A percentile compares a stretch with the other conserved stretches of the same genome.
Conservation (phyloP, 1,140 invertebrate species). For the Zophobas morio region DNA sequence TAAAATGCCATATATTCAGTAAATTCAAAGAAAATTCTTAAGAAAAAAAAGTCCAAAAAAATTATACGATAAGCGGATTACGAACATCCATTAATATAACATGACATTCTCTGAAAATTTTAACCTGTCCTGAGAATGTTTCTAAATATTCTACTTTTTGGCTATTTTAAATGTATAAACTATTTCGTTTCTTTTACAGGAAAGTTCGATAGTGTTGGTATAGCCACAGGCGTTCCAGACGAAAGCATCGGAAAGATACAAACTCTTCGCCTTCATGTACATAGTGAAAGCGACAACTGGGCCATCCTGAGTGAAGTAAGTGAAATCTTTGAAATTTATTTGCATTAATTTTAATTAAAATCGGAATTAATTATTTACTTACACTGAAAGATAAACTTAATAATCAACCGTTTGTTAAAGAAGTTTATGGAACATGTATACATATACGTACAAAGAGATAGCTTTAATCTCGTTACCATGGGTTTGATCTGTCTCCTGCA, state of each 20-base stretch:
- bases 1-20: no score
- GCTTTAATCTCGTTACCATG: conserved; percentile 7
- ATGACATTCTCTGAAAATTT: no score
- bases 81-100: no score
- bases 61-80: no score
- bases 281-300: conserved; percentile 90
- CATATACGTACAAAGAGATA: conserved; percentile 7
- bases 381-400: background rate
- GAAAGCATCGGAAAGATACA: conserved; percentile 78
- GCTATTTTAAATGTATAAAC: no score
- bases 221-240: conserved; percentile 82
- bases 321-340: conserved; percentile 48
- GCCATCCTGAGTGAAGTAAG: conserved; percentile 91
- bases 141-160: no score
- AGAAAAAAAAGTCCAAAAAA: no score
- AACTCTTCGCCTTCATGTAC: conserved; percentile 82
- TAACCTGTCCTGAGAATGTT: no score
- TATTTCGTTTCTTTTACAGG: conserved; percentile 66
- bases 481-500: conserved; percentile 10
- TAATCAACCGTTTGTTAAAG: conserved; percentile 2
- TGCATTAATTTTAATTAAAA: conserved; percentile 35
- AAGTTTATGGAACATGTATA: conserved; percentile 17
- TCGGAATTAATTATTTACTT: conserved; percentile 27
- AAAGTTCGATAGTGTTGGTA: conserved; percentile 83
- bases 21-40: no score